Evolutionary conservation across 1,140 invertebrate species (phyloP), one percentile per base, ranked within the genome.

Genomic region (Atta colombica): DNA sequence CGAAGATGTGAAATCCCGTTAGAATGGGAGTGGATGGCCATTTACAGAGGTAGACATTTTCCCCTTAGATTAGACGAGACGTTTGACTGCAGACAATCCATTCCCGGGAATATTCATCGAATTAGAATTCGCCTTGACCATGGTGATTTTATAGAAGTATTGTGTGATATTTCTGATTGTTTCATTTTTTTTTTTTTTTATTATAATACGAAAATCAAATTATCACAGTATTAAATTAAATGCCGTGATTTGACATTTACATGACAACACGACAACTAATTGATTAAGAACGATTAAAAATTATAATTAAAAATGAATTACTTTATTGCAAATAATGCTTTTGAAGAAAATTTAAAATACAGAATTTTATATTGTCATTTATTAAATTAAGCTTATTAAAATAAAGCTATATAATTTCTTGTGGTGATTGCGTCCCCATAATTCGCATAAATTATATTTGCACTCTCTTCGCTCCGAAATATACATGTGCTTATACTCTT

Each of bases 21-120:
- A 90, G 77, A 80, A 63, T 51, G 28, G 51, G 28, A 72, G 53
- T 39, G 78, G 66, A 78, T 78, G 66, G 72, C 85, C 89, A 87
- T 89, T 90, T 90, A 90, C 66, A 55, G 28, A 85, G 68, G 80
- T 55, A 78, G 74, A 89, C 85, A 77, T 55, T 84, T 66, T 77
- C 69, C 63, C 60, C 74, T 39, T 49, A 88, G 85, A 90, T 90
- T 89, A 90, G 78, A 89, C 61, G 51, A 88, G 77, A 87, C 77
- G 77, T 90, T 90, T 89, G 63, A 90, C 88, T 90, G 63, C 51
- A 84, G 85, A 89, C 77, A 84, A 90, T 89, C 78, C 49, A 89
- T 90, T 77, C 71, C 45, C 49, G 10, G 51, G 28, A 61, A 51
- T 77, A n/a, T 85, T 63, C 55, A 55, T 88, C 53, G 87, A 74